A percentile compares a stretch with the other conserved stretches of the same genome.
Evolutionary conservation across 2,888 invertebrate genomes (phyloP).

Genomic region (Hirtodrosophila histrioides): DNA sequence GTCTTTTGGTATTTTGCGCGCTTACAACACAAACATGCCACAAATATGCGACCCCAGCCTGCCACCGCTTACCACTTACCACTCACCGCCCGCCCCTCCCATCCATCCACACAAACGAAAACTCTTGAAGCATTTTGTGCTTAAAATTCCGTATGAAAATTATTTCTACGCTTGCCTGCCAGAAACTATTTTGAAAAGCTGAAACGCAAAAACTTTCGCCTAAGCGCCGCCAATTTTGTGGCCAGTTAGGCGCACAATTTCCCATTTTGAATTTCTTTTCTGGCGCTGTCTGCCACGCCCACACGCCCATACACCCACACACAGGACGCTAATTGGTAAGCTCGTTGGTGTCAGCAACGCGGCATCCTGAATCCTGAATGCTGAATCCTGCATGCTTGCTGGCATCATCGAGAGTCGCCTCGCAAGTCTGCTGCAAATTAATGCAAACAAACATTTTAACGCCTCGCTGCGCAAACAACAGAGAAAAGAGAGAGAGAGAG

Average conservation of each 20-base stretch:
- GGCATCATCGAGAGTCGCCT: conserved; percentile 37
- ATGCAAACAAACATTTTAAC: conserved; percentile 80
- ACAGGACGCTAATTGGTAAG: conserved; percentile 61
- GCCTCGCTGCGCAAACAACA: conserved; percentile 63
- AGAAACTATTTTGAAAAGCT: conserved; percentile 31
- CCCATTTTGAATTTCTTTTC: conserved; percentile 1
- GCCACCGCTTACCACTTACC: conserved; percentile 6
- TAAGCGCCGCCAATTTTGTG: conserved; percentile 32
- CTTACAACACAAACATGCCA: conserved; percentile 18
- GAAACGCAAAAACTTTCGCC: conserved; percentile 21
- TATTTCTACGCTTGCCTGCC: conserved; percentile 25
- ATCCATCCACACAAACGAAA: conserved; percentile 18
- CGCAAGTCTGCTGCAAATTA: conserved; percentile 74
- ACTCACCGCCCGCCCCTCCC: conserved; percentile 2
- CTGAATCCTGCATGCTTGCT: conserved; percentile 1
- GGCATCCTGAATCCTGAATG: conserved; percentile 25
- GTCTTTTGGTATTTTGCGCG: conserved; percentile 19
- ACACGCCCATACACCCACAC: conserved; percentile 40
- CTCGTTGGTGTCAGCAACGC: conserved; percentile 48
- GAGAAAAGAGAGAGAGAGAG: no score
- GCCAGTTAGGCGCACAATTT: conserved; percentile 17
- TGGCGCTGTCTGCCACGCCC: conserved; percentile 43
- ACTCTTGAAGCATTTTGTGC: conserved; percentile 39
- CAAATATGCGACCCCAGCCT: conserved; percentile 19
- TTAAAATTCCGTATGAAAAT: conserved; percentile 47